Evolutionary conservation across 2,113 vertebrate species (phyloP), one percentile per base, ranked within the genome.

Genomic region (Corythoichthys intestinalis): DNA sequence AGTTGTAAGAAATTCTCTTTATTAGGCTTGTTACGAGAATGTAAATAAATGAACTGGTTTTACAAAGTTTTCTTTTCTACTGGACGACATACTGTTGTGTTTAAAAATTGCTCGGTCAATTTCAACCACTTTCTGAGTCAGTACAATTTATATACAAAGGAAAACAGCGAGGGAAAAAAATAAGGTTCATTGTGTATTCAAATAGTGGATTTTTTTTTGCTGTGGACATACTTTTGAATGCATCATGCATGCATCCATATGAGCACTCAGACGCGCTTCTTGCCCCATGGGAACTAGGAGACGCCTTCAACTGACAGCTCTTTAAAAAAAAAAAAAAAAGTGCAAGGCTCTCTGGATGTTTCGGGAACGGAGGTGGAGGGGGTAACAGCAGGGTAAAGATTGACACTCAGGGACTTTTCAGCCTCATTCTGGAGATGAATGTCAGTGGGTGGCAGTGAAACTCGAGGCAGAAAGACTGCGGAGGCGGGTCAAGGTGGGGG

Each of bases 391-490:
- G 12, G 20, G 34, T 8, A 28, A 20, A 66, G 68, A 66, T 12
- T 64, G 60, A 38, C 48, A 60, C 48, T 58, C n/a, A 8, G 74
- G 62, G 67, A 70, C 67, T 72, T 77, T 83, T 68, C 50, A 81
- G 72, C 72, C 64, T 79, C 76, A 70, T 86, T 86, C 78, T 63
- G 70, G 53, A 85, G 82, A 65, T 71, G 75, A 71, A 79, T 80
- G 66, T 80, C 46, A 53, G 79, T 79, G 84, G 82, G 79, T 70
- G 72, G 82, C 34, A 48, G 70, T 83, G 84, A 85, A 89, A 86
- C 79, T 74, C 1, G 79, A 87, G 77, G 76, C 47, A 39, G 67
- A 65, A 72, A 77, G 83, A 71, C 39, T 44, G 52, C 70, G 54
- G 74, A 74, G 64, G 49, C 73, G 61, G 70, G 76, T 75, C 80